Evolutionary conservation across 2,888 invertebrate genomes (phyloP), one percentile per base, ranked within the genome.

Genomic region (Actias luna): DNA sequence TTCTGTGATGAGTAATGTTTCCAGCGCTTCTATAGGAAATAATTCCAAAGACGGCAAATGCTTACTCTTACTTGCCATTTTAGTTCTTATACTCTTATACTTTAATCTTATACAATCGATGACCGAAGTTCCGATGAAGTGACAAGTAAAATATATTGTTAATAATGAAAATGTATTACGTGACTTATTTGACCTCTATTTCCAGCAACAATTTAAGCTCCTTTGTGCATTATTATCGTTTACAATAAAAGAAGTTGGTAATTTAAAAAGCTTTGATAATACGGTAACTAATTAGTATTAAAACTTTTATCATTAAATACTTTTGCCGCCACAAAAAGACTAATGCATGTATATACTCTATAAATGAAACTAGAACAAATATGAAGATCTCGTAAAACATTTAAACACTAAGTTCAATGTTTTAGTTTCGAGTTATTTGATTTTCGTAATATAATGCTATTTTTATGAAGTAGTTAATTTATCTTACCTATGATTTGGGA

Each of bases 381-480:
- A 55, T 55, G 52, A 55, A 55, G 3, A 29, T 55, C 29, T 29
- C 29, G 52, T 55, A 55, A 55, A 29, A 27, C 27, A 29, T 29
- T n/a, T 16, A 29, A 14, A n/a, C 52, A 27, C 27, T 55, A 29
- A 1, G 16, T 55, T 16, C 29, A 27, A 55, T 29, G 29, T 0
- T 27, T 55, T 29, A 55, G 7, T 1, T 16, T 25, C n/a, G 14
- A 52, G 25, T 27, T 14, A 5, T 52, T n/a, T 52, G 1, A 8
- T 25, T 25, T 50, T 22, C 8, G 25, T 50, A 4, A 8, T 33
- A 33, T 33, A 7, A 7, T 33, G 33, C 8, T 7, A 33, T 33
- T 5, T 7, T 8, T 33, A 33, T 7, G 33, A n/a, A 39, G 3
- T 39, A 0, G 5, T 39, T 39, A 22, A 46, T 10, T 22, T 22